Evolutionary conservation across 2,113 vertebrate genomes (phyloP).

Genomic region (Lepus timidus): DNA sequence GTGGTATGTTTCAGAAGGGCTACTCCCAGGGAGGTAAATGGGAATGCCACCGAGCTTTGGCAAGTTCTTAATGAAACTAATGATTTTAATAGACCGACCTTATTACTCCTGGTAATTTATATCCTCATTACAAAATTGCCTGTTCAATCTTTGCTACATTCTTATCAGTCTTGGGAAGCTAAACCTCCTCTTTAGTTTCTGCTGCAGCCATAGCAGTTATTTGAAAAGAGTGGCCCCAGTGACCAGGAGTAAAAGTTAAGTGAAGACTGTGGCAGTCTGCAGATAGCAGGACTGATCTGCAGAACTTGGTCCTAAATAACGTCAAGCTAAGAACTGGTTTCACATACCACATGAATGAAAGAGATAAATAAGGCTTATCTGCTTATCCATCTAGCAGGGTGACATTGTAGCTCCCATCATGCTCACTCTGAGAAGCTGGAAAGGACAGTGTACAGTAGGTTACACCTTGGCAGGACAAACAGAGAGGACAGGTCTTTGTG

Average conservation of each 20-base stretch:
- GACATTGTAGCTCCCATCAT: neutral
- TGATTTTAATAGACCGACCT: conserved; percentile 74
- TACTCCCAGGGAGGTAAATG: conserved; percentile 65
- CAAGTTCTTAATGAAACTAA: conserved; percentile 76
- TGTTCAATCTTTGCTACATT: conserved; percentile 62
- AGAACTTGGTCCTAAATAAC: neutral
- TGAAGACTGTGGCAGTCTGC: neutral
- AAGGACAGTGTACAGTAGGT: neutral
- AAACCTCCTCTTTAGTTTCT: conserved; percentile 20
- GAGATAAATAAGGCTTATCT: neutral
- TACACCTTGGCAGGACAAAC: neutral
- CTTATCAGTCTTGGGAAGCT: conserved; percentile 19
- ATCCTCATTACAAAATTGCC: conserved; percentile 62
- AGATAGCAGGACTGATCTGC: neutral
- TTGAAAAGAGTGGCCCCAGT: neutral
- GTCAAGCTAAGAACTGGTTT: conserved; percentile 13
- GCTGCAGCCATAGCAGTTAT: neutral
- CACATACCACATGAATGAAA: neutral
- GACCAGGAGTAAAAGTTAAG: neutral
- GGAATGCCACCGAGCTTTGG: conserved; percentile 62
- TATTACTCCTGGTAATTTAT: conserved; percentile 72
- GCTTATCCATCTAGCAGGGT: neutral
- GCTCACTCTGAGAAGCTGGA: neutral
- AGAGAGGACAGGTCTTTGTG: neutral
- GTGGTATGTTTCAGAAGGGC: conserved; percentile 47